Evolutionary conservation across 92 coral and sea anemone genomes (phyloP).

Genomic region (Epizoanthus scotinus): DNA sequence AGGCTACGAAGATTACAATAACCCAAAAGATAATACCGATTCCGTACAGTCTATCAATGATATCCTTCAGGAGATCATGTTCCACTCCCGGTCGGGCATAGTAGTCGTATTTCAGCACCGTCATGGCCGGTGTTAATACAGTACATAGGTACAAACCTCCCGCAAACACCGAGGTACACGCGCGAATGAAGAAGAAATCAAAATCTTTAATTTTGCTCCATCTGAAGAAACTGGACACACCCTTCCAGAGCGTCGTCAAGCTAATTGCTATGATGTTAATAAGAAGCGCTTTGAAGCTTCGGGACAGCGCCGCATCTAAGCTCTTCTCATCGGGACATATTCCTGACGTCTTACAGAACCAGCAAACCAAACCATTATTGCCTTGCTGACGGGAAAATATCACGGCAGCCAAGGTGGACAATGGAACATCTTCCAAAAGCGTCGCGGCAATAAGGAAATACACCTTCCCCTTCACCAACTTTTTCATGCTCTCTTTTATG

Average conservation of each 20-base stretch:
- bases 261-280: slow-evolving; percentile 79
- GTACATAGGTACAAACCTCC: slow-evolving; percentile 77
- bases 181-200: slow-evolving; percentile 82
- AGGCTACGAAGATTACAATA: slow-evolving; percentile 66
- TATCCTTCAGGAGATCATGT: slow-evolving; percentile 66
- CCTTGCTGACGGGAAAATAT: slow-evolving; percentile 85
- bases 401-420: slow-evolving; percentile 87
- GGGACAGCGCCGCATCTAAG: slow-evolving; percentile 56
- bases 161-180: slow-evolving; percentile 84
- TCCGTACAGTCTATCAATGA: slow-evolving; percentile 76
- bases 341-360: slow-evolving; percentile 77
- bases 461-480: slow-evolving; percentile 73
- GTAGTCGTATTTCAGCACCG: slow-evolving; percentile 80
- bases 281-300: slow-evolving; percentile 62
- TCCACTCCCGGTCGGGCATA: slow-evolving; percentile 67
- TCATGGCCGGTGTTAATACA: slow-evolving; percentile 94
- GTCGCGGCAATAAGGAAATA: slow-evolving; percentile 78
- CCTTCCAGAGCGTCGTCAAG: slow-evolving; percentile 95
- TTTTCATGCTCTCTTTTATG: slow-evolving; percentile 63
- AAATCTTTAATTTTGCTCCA: slow-evolving; percentile 80
- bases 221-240: slow-evolving; percentile 91
- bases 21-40: slow-evolving; percentile 94
- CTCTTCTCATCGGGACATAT: slow-evolving; percentile 60
- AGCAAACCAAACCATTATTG: slow-evolving; percentile 76
- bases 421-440: slow-evolving; percentile 87